These are phyloP conservation scores for Heliconius cydno DNA, from an alignment of 2,888 invertebrate species.

Conservation along the genomic window DNA sequence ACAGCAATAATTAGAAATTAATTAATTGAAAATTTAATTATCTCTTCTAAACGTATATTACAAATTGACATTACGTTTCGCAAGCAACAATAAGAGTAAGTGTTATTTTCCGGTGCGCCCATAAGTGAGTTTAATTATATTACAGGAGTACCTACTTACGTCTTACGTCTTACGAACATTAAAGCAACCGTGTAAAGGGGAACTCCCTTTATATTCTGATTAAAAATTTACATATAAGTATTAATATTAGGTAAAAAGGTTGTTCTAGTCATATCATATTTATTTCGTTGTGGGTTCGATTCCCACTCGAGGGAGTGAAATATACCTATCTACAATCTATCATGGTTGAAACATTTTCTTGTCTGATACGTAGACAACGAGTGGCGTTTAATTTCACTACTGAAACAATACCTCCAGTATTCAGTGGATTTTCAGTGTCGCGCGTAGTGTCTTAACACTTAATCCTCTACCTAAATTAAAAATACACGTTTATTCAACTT, in stretches of 20 bases:
- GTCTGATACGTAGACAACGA: background rate
- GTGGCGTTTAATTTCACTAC: background rate
- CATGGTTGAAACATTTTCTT: background rate
- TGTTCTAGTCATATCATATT: background rate
- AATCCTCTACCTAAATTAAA: no score
- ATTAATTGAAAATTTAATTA: background rate
- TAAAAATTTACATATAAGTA: background rate
- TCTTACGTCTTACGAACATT: background rate
- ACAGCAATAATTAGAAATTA: background rate
- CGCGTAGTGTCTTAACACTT: no score
- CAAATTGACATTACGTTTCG: constrained; percentile 9
- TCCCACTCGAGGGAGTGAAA: no score
- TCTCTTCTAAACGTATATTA: background rate
- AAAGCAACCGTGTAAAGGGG: background rate
- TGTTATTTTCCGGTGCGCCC: constrained; percentile 27
- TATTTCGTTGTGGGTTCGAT: no score
- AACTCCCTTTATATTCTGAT: background rate
- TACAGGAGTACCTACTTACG: background rate
- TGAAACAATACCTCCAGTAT: background rate
- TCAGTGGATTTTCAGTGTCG: no score
- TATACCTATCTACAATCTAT: no score
- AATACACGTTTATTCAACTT: background rate
- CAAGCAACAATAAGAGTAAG: constrained; percentile 23
- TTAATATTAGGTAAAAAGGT: background rate
- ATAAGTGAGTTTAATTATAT: constrained; percentile 28